Conservation (phyloP, 1,140 invertebrate species). For the Metopolophium dirhodum region DNA sequence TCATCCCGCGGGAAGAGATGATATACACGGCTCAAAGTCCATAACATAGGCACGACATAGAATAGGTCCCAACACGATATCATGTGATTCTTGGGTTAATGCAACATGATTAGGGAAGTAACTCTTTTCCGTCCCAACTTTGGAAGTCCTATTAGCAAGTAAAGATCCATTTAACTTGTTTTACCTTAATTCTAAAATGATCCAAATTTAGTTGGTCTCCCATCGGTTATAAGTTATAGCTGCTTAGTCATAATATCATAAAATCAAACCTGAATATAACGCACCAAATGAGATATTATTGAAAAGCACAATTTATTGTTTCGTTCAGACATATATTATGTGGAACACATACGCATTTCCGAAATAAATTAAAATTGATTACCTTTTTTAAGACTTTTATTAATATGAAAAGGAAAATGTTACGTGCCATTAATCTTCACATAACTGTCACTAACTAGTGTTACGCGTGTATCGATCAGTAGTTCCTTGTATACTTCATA, state of each 20-base stretch:
- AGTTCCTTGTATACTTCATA: not conserved
- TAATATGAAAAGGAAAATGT: not conserved
- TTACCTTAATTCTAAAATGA: not conserved
- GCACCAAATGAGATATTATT: not conserved
- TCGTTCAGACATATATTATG: not conserved
- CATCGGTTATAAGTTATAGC: not conserved
- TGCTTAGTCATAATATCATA: not conserved
- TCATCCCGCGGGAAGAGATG: conserved; percentile 32
- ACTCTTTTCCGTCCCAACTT: not conserved
- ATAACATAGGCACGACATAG: not conserved
- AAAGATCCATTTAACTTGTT: not conserved
- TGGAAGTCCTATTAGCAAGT: conserved; percentile 6
- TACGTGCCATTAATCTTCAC: conserved; percentile 20
- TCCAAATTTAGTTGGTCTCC: not conserved
- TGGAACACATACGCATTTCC: not conserved
- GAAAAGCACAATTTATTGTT: not conserved
- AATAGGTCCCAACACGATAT: not conserved
- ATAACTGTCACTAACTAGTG: not conserved
- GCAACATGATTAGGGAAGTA: not conserved
- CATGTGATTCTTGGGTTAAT: conserved; percentile 11
- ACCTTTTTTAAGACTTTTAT: not conserved
- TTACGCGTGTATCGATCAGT: not conserved
- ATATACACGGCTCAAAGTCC: conserved; percentile 4
- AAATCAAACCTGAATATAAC: not conserved
- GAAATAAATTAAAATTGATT: conserved; percentile 30